phyloP scores from a whole-genome alignment of 2,888 invertebrate species.

The Orchesellides sinensis region DNA sequence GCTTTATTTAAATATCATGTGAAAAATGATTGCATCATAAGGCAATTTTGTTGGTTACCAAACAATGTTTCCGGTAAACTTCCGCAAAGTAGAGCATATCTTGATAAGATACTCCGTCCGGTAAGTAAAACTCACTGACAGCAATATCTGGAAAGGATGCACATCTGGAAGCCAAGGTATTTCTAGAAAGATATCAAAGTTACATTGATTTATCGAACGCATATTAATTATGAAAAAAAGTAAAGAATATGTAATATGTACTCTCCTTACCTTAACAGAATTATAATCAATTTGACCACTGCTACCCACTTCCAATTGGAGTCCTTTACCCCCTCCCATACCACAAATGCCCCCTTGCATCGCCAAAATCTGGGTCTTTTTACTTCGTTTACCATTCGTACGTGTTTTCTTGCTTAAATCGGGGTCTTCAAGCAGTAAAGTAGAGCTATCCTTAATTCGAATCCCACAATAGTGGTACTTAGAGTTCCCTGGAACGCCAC shows the following conservation, averaged over 20 bases:
- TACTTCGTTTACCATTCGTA: conserved; percentile 47
- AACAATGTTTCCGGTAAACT: conserved; percentile 47
- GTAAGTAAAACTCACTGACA: conserved; percentile 24
- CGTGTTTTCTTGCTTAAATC: conserved; percentile 54
- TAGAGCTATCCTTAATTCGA: conserved; percentile 35
- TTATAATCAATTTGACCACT: conserved; percentile 35
- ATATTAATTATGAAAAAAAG: background rate
- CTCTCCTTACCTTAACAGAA: conserved; percentile 22
- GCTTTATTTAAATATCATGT: background rate
- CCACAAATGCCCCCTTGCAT: conserved; percentile 58
- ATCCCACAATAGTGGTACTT: conserved; percentile 49
- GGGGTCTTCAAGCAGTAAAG: conserved; percentile 37
- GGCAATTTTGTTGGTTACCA: background rate
- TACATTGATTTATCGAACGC: background rate
- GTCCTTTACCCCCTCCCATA: conserved; percentile 39
- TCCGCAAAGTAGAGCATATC: conserved; percentile 34
- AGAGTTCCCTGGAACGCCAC: conserved; percentile 20
- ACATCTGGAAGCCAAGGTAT: conserved; percentile 25
- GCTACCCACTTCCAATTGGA: conserved; percentile 34
- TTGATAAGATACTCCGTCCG: conserved; percentile 41
- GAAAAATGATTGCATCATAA: background rate
- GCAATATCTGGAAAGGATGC: conserved; percentile 34
- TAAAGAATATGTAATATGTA: background rate
- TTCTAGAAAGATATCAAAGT: conserved; percentile 1
- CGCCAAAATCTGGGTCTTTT: conserved; percentile 47